These are phyloP conservation scores for Pristis pectinata DNA, from an alignment of 2,797 vertebrate species.

Conservation along the genomic window DNA sequence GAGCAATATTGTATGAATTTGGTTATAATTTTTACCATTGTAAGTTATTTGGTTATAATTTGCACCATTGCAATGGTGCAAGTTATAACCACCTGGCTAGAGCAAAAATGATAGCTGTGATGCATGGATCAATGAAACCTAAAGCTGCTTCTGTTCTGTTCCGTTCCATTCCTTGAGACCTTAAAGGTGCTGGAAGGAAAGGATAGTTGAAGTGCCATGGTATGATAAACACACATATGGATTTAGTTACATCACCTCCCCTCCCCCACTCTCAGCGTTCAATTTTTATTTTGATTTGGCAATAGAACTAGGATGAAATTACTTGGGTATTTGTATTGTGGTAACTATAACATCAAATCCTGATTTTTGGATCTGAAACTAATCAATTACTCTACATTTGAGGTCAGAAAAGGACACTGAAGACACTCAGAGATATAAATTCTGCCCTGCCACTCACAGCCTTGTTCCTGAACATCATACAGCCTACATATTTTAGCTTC, in stretches of 20 bases:
- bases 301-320: background rate
- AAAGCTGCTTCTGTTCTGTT: background rate
- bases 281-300: conserved; percentile 6
- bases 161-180: background rate
- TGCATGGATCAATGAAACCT: background rate
- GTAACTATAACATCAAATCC: background rate
- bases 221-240: background rate
- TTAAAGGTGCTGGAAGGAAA: background rate
- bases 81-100: background rate
- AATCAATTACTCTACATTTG: background rate
- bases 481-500: too few relatives aligned
- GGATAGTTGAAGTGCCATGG: background rate
- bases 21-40: background rate
- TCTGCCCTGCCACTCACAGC: too few relatives aligned
- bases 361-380: background rate
- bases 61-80: too few relatives aligned
- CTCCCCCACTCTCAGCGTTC: background rate
- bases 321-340: background rate
- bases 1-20: background rate
- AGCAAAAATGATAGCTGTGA: background rate
- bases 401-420: background rate
- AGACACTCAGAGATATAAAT: too few relatives aligned
- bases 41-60: too few relatives aligned
- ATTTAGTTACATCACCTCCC: background rate
- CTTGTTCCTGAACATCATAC: too few relatives aligned